A percentile compares a stretch with the other conserved stretches of the same genome.
Conservation (phyloP, 2,113 vertebrate genomes). For the Sclerurus mexicanus region DNA sequence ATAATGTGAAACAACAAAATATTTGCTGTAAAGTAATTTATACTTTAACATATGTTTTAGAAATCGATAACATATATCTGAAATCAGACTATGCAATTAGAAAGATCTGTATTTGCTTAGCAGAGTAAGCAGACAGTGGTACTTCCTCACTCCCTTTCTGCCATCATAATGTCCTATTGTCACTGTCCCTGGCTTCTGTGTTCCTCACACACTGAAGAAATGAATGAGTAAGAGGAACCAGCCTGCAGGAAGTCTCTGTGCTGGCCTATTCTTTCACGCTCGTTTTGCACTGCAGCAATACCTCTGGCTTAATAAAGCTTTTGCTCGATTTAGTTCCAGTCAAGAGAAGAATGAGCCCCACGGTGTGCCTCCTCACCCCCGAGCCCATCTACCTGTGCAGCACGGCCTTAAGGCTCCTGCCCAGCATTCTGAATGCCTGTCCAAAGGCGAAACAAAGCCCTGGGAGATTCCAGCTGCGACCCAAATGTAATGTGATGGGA, state of each 20-base stretch:
- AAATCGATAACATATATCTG: not conserved
- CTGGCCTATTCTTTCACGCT: not conserved
- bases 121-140: not conserved
- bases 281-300: not conserved
- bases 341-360: not conserved
- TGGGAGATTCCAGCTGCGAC: not conserved
- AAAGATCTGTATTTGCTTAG: not conserved
- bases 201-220: not conserved
- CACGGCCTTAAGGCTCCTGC: not conserved
- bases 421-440: not conserved
- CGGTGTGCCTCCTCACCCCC: accelerated
- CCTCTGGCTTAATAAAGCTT: not conserved
- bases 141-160: not conserved
- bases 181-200: not conserved
- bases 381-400: not conserved
- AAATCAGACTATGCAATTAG: not conserved
- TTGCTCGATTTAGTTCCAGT: not conserved
- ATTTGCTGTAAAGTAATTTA: not conserved
- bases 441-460: not conserved
- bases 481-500: not conserved
- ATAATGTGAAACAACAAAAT: not conserved
- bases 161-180: not conserved
- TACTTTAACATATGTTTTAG: not conserved
- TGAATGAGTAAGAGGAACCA: not conserved
- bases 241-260: not conserved